Percentiles rank a stretch among this genome's conserved stretches.
phyloP scores from a whole-genome alignment of 2,888 invertebrate genomes.

The Cenopis cana region DNA sequence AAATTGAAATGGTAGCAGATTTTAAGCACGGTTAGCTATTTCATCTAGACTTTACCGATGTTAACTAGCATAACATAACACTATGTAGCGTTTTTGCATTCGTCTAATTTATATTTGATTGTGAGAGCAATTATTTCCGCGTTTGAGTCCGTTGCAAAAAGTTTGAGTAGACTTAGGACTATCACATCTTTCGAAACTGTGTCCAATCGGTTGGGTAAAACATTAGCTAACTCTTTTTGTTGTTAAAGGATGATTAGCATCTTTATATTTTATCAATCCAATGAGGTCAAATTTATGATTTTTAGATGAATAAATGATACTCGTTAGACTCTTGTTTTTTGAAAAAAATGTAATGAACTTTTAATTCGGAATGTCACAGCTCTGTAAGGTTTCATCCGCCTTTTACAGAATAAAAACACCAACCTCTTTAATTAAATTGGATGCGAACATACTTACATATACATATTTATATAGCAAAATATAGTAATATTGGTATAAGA shows the following conservation, averaged over 20 bases:
- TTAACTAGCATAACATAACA: conserved; percentile 11
- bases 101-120: conserved; percentile 43
- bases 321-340: not conserved
- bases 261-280: not conserved
- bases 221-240: conserved; percentile 15
- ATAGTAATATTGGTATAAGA: no score
- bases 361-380: not conserved
- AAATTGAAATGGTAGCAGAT: not conserved
- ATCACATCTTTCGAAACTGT: conserved; percentile 15
- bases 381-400: not conserved
- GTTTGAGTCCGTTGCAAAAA: conserved; percentile 37
- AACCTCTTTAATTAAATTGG: not conserved
- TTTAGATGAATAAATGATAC: not conserved
- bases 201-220: conserved; percentile 10
- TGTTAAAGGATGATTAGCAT: conserved; percentile 3
- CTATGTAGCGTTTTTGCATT: conserved; percentile 22
- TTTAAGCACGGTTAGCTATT: not conserved
- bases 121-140: conserved; percentile 40
- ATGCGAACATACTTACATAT: no score
- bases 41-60: not conserved
- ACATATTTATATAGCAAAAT: no score
- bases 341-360: not conserved
- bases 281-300: not conserved
- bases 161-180: not conserved
- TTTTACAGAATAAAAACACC: no score